phyloP scores from a whole-genome alignment of 2,888 invertebrate species.

The Synergus umbraculus region DNA sequence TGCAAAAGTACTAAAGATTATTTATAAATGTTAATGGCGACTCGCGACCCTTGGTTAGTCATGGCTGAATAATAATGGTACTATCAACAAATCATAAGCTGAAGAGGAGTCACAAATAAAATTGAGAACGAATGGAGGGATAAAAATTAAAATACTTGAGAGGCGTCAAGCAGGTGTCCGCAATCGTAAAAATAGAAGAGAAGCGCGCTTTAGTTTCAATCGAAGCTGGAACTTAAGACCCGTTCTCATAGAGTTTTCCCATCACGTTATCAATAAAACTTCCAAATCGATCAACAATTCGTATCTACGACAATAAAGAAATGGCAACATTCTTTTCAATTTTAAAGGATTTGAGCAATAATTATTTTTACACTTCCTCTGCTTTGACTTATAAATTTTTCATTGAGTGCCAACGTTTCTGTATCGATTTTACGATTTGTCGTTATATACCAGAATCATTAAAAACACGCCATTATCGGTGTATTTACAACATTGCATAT shows the following conservation, averaged over 20 bases:
- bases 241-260: conserved; percentile 38
- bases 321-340: not conserved
- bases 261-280: conserved; percentile 36
- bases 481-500: no score
- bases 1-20: no score
- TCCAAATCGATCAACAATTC: not conserved
- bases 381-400: not conserved
- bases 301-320: not conserved
- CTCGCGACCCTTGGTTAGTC: not conserved
- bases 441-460: no score
- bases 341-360: not conserved
- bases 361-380: not conserved
- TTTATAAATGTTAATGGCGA: not conserved
- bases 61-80: conserved; percentile 4
- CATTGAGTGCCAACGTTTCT: no score
- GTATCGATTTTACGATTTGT: no score
- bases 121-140: conserved; percentile 9
- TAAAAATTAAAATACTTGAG: conserved; percentile 42
- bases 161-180: conserved; percentile 51
- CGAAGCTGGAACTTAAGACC: conserved; percentile 46
- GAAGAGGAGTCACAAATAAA: not conserved
- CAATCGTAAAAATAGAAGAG: conserved; percentile 54
- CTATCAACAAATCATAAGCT: conserved; percentile 42
- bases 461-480: no score
- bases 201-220: conserved; percentile 44